These are phyloP conservation scores for Oreotragus oreotragus DNA, from an alignment of 2,113 vertebrate genomes.

Conservation along the genomic window DNA sequence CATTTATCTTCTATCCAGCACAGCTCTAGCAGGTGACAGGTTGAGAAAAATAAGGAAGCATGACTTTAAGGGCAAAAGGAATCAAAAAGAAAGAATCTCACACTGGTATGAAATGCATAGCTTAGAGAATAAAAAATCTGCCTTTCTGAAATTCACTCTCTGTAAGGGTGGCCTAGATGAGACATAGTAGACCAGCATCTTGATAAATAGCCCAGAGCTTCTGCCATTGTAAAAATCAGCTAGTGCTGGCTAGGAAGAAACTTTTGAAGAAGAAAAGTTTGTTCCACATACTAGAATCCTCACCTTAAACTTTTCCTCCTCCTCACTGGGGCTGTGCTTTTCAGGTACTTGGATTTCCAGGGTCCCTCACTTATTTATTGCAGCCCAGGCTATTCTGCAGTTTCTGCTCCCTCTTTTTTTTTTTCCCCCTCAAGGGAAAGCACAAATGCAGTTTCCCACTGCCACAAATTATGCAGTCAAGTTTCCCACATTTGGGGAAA, in stretches of 20 bases:
- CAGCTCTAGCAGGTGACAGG: background rate
- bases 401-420: background rate
- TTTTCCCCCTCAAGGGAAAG: background rate
- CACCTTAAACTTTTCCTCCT: background rate
- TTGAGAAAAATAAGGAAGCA: background rate
- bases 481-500: background rate
- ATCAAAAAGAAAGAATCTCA: background rate
- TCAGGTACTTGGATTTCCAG: background rate
- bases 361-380: background rate
- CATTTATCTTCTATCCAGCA: background rate
- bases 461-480: rapidly evolving
- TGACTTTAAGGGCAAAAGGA: background rate
- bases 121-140: background rate
- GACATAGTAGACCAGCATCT: background rate
- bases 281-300: background rate
- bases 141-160: background rate
- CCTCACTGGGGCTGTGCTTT: background rate
- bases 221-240: background rate
- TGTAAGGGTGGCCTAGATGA: background rate
- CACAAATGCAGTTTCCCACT: background rate
- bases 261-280: background rate
- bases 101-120: background rate
- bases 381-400: background rate
- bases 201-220: background rate
- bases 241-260: background rate